Percentiles rank a stretch among this genome's conserved stretches.
Conservation (phyloP, 2,113 vertebrate genomes). For the Eptesicus fuscus region DNA sequence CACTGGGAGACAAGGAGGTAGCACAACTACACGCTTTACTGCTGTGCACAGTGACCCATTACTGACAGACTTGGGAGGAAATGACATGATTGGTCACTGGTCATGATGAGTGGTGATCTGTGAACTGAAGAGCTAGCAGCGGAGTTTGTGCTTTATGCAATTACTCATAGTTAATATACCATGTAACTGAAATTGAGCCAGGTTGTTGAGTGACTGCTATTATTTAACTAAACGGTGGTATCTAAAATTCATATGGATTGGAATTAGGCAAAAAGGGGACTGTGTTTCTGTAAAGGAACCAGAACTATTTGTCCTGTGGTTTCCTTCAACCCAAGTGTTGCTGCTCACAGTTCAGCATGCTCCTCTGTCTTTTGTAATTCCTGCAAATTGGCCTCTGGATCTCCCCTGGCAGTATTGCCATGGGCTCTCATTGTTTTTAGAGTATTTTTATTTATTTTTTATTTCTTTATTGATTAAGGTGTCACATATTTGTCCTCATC, state of each 20-base stretch:
- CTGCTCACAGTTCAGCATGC: not conserved
- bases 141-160: not conserved
- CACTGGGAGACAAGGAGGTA: not conserved
- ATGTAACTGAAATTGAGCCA: not conserved
- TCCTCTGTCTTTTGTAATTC: not conserved
- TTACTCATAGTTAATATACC: not conserved
- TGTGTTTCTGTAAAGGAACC: not conserved
- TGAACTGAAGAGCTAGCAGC: not conserved
- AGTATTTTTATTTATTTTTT: not conserved
- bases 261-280: not conserved
- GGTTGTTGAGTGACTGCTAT: not conserved
- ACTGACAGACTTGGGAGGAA: not conserved
- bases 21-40: not conserved
- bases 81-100: not conserved
- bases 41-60: not conserved
- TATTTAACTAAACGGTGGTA: not conserved
- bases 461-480: too few species aligned
- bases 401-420: not conserved
- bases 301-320: not conserved
- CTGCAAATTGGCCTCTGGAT: not conserved
- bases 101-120: not conserved
- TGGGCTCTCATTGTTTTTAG: not conserved
- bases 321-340: not conserved
- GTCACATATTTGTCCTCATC: too few species aligned
- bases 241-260: not conserved